Conservation (phyloP, 2,888 invertebrate genomes). For the Xiphydria camelus region DNA sequence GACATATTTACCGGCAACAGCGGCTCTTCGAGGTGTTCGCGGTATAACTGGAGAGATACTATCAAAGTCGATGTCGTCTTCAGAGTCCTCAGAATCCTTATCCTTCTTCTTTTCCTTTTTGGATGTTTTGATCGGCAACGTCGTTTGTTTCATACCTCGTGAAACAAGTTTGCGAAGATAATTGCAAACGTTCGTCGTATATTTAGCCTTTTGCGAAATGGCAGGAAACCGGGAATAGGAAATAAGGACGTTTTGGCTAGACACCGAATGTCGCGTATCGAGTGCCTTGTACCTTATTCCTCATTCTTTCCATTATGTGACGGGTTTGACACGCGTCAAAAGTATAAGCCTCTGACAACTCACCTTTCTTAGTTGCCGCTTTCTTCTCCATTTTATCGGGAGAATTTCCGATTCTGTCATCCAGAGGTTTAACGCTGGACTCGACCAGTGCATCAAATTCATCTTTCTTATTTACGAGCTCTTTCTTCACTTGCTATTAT, state of each 20-base stretch:
- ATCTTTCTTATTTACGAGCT: conserved; percentile 61
- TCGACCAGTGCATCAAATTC: conserved; percentile 69
- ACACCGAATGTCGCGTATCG: no score
- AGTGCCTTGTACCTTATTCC: no score
- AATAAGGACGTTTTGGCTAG: no score
- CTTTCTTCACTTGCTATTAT: conserved; percentile 43
- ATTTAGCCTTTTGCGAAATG: no score
- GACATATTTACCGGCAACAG: no score
- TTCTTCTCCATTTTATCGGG: conserved; percentile 60
- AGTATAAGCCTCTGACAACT: no score
- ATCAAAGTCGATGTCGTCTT: conserved; percentile 58
- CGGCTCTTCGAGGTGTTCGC: conserved; percentile 60
- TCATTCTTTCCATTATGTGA: no score
- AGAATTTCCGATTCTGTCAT: conserved; percentile 60
- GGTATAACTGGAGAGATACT: conserved; percentile 55
- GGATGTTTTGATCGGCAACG: conserved; percentile 68
- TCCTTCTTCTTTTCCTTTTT: conserved; percentile 52
- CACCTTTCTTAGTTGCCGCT: conserved; percentile 58
- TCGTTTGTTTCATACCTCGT: conserved; percentile 76
- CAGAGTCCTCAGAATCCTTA: conserved; percentile 57
- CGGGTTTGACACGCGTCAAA: no score
- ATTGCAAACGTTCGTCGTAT: conserved; percentile 7
- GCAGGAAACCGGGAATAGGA: no score
- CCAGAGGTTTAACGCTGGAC: conserved; percentile 61
- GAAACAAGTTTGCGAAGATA: background rate